Base-by-base conservation (phyloP, 2,797 vertebrate species). In the Arrhamphus sclerolepis region DNA sequence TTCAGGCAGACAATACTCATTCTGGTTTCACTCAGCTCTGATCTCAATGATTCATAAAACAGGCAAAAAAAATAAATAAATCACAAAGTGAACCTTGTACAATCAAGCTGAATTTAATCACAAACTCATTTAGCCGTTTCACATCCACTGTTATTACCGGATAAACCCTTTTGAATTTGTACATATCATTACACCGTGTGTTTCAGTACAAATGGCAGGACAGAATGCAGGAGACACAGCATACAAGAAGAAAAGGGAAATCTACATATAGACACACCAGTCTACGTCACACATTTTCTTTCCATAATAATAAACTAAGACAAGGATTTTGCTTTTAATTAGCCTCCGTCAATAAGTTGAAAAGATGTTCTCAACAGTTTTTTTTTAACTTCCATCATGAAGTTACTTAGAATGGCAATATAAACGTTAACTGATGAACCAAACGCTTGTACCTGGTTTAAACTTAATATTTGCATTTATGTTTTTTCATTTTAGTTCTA, bases 21-120 rank as follows among this genome's bases (percentile, higher is more conserved):
- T 82, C 58, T 63, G 48, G n/a, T 66, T 59, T 70, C 53, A 66
- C 29, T 77, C 51, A 13, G 46, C 18, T 65, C 78, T 14, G 18
- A 78, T 76, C 63, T 64, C 58, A 72, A 26, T 63, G 52, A 87
- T 71, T 78, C 56, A 72, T 3, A 65, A 70, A 66, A 75, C 75
- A 74, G 64, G 18, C 75, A 79, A 28, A 74, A 70, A 40, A 40
- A 14, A 39, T 10, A 14, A 40, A n/a, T 16, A 40, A n/a, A 78
- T 77, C 73, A 72, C 51, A 77, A 26, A 62, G 40, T 4, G 38
- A 82, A 17, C 26, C 47, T 71, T 50, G 29, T 40, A 78, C 85
- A 78, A 72, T 46, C 77, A 19, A 21, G 18, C 41, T 55, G 7
- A 66, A 66, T 62, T 72, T 4, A 51, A 72, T 56, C 46, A 46